These are phyloP conservation scores for Eupelmus urozonus DNA, from an alignment of 2,888 invertebrate species.

Conservation along the genomic window DNA sequence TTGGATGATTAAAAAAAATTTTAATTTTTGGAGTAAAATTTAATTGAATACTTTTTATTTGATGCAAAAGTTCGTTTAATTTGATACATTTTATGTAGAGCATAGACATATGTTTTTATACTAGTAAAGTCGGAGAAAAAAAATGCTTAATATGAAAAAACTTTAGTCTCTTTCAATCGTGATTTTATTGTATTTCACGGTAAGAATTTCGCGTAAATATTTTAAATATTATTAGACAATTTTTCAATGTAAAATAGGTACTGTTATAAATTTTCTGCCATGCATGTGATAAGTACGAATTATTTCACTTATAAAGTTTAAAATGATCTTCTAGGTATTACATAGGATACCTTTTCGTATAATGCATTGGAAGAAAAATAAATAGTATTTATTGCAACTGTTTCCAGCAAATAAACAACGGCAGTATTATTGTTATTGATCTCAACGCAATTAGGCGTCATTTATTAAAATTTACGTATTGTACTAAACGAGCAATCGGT, in stretches of 20 bases:
- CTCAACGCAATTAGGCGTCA: conserved; percentile 30
- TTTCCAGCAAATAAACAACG: not conserved
- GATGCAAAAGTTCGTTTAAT: too few species aligned
- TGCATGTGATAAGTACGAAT: not conserved
- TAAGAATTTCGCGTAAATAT: too few species aligned
- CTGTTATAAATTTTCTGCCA: not conserved
- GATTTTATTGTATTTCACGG: too few species aligned
- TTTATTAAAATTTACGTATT: conserved; percentile 26
- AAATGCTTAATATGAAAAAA: too few species aligned
- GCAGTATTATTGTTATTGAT: conserved; percentile 42
- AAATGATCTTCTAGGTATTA: not conserved
- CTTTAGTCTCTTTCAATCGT: too few species aligned
- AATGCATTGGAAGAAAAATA: conserved; percentile 6
- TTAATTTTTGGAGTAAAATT: too few species aligned
- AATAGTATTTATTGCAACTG: conserved; percentile 12
- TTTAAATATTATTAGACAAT: too few species aligned
- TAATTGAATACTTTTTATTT: too few species aligned
- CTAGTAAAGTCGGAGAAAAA: too few species aligned
- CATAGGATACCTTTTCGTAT: not conserved
- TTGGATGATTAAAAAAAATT: too few species aligned
- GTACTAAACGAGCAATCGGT: conserved; percentile 47
- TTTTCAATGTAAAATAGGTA: not conserved
- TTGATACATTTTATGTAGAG: too few species aligned
- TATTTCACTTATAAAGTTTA: not conserved
- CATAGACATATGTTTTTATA: too few species aligned